Evolutionary conservation across 2,888 invertebrate species (phyloP).

Genomic region (Chrysotoxum bicinctum): DNA sequence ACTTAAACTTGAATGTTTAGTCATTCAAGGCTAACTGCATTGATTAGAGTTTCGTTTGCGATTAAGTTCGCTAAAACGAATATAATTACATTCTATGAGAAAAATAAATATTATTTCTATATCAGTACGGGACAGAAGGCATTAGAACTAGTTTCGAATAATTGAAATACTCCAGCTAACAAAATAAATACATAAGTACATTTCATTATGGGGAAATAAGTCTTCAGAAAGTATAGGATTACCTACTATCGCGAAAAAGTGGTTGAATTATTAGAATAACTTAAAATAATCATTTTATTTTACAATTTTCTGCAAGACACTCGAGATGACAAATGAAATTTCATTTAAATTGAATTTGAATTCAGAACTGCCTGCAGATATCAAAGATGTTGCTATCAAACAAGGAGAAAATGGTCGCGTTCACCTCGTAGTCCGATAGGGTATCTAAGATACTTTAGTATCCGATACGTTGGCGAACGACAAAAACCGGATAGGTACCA

Average conservation of each 20-base stretch:
- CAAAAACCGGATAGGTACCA: too few species aligned
- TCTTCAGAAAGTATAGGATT: not conserved
- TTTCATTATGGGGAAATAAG: not conserved
- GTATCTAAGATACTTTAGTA: too few species aligned
- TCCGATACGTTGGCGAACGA: too few species aligned
- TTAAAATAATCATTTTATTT: not conserved
- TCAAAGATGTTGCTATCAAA: slow-evolving; percentile 85
- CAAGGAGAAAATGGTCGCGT: slow-evolving; percentile 89
- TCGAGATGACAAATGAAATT: slow-evolving; percentile 19
- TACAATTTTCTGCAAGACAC: not conserved
- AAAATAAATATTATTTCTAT: not conserved
- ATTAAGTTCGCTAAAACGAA: not conserved
- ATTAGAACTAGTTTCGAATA: not conserved
- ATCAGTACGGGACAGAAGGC: not conserved
- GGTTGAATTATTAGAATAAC: not conserved
- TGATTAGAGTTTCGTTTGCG: slow-evolving; percentile 1
- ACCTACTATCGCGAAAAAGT: not conserved
- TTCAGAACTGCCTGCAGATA: slow-evolving; percentile 85
- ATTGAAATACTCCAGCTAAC: not conserved
- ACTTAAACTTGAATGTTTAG: not conserved
- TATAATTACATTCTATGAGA: slow-evolving; percentile 1
- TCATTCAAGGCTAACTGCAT: slow-evolving; percentile 33
- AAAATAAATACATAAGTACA: not conserved
- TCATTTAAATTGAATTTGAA: slow-evolving; percentile 85
- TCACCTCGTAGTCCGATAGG: too few species aligned